Evolutionary conservation across 2,113 vertebrate genomes (phyloP), one percentile per base, ranked within the genome.

Genomic region (Pelodiscus sinensis): DNA sequence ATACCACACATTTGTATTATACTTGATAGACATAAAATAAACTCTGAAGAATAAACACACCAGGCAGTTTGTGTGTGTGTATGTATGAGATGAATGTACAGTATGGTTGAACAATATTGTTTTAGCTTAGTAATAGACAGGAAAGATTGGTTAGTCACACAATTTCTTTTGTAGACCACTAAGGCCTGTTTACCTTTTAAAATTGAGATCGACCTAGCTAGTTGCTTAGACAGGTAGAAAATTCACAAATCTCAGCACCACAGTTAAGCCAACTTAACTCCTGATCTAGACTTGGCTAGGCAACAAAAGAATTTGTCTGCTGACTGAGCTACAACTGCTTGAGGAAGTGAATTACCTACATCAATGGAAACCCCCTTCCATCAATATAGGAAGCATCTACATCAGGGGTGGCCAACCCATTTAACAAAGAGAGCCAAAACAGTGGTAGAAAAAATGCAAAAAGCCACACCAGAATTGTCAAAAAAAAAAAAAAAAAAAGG

Each of bases 1-100:
- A 58, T 27, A 57, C 15, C 78, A 27, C 10, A 52, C 56, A 89
- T 94, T 79, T 50, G n/a, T 86, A 97, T 97, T 89, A 71, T 13
- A 57, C 96, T 90, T 96, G 79, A 96, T 92, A 96, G 83, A 94
- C 90, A 93, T 87, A 97, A 94, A 96, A 89, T 73, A 58, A 92
- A 79, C 87, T 92, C 87, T 54, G 24, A 87, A 93, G 84, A 89
- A 94, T 92, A 96, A 96, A 93, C 55, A 90, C 27, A 81, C 19
- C 51, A 38, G 87, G 88, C 89, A 73, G 58, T 57, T 89, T 71
- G 68, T 75, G 31, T 83, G 52, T 73, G 35, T 75, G 22, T 79
- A 51, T 51, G 50, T 87, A 71, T 90, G 90, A 92, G 89, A 55
- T 73, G 35, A 91, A 90, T 44, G n/a, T 35, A 95, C 93, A 94